Conservation (phyloP, 2,113 vertebrate species). For the Syngnathus scovelli region DNA sequence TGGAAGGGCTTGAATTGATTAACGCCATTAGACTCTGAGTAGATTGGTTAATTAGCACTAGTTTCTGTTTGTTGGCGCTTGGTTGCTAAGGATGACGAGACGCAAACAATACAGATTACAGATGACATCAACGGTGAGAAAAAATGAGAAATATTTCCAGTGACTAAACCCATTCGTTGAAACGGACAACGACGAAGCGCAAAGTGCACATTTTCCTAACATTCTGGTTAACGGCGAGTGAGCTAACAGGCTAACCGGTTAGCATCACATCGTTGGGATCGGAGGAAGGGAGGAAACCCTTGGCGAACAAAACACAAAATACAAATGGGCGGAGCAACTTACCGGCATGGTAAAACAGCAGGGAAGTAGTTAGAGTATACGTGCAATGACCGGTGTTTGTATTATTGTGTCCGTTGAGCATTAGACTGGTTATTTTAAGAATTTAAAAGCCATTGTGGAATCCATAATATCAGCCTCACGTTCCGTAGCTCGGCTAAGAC, state of each 20-base stretch:
- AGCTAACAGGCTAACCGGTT: conserved; percentile 46
- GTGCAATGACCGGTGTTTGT: not conserved
- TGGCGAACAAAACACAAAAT: conserved; percentile 25
- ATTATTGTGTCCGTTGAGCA: conserved; percentile 10
- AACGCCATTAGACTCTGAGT: not conserved
- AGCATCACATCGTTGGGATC: conserved; percentile 50
- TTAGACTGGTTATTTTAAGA: conserved; percentile 16
- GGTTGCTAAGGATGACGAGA: conserved; percentile 21
- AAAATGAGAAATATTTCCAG: not conserved
- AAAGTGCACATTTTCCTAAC: not conserved
- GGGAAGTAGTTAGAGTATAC: not conserved
- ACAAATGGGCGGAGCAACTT: conserved; percentile 37
- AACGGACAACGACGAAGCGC: not conserved
- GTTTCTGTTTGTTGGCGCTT: not conserved
- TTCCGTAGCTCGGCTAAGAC: conserved; percentile 21
- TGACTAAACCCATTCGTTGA: not conserved
- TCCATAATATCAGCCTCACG: conserved; percentile 29
- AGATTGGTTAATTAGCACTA: not conserved
- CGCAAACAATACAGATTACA: not conserved
- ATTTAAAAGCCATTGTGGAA: conserved; percentile 28
- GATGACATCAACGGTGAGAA: not conserved
- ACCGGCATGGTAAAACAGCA: conserved; percentile 60
- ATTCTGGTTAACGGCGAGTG: not conserved
- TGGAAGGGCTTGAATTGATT: not conserved
- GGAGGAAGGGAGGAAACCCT: conserved; percentile 58